These are phyloP conservation scores for Procambarus clarkii DNA, from an alignment of 1,140 invertebrate species.

Conservation along the genomic window DNA sequence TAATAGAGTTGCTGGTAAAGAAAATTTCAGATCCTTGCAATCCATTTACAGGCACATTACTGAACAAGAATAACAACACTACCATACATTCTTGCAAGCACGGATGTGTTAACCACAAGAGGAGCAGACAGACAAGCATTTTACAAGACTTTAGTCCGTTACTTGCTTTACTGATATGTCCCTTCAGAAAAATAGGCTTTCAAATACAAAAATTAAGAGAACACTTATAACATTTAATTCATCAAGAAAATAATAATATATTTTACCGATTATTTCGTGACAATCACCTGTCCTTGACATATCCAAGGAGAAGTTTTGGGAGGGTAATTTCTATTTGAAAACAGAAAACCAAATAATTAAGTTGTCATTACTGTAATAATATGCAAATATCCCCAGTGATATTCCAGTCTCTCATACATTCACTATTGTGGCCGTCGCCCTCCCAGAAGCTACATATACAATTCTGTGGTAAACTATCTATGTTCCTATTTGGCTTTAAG, in stretches of 20 bases:
- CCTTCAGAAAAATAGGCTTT: conserved; percentile 28
- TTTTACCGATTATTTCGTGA: background rate
- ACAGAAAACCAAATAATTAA: conserved; percentile 20
- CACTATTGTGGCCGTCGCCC: conserved; percentile 25
- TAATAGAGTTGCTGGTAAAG: conserved; percentile 10
- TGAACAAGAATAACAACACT: conserved; percentile 19
- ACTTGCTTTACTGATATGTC: conserved; percentile 54
- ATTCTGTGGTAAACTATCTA: conserved; percentile 35
- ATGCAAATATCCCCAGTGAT: conserved; percentile 17
- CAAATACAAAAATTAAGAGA: conserved; percentile 26
- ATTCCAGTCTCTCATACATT: conserved; percentile 13
- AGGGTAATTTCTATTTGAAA: conserved; percentile 6
- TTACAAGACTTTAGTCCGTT: conserved; percentile 5
- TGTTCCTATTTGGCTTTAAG: conserved; percentile 48
- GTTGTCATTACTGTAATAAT: conserved; percentile 15
- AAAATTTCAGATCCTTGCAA: conserved; percentile 34
- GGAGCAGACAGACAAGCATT: conserved; percentile 17
- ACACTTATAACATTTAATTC: conserved; percentile 13
- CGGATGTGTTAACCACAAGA: conserved; percentile 29
- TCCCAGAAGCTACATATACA: conserved; percentile 40
- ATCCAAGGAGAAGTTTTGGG: background rate
- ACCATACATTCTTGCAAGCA: conserved; percentile 32
- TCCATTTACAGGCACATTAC: conserved; percentile 41
- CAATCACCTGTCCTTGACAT: background rate
- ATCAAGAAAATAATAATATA: conserved; percentile 23